phyloP scores from a whole-genome alignment of 2,888 invertebrate genomes.

The Rugalucina vietnamica region DNA sequence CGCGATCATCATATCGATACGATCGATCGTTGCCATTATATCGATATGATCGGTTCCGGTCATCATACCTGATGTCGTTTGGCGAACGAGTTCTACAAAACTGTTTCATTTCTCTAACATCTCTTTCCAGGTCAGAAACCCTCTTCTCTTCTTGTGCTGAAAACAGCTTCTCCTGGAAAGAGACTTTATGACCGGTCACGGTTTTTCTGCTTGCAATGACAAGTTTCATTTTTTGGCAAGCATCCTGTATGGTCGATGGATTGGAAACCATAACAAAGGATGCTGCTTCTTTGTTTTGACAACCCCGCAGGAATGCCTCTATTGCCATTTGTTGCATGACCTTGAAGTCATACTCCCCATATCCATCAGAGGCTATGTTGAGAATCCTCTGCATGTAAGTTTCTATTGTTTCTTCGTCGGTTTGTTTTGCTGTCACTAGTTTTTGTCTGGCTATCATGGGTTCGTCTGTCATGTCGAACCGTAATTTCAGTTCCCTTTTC shows the following conservation, averaged over 20 bases:
- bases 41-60: no score
- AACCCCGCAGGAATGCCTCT: neutral
- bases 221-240: neutral
- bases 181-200: neutral
- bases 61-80: neutral
- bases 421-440: neutral
- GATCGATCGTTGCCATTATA: no score
- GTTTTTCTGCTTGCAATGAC: neutral
- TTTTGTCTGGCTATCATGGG: neutral
- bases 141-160: neutral
- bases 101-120: neutral
- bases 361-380: neutral
- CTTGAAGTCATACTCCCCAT: neutral
- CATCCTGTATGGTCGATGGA: neutral
- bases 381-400: neutral
- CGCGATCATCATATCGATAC: neutral
- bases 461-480: neutral
- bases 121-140: neutral
- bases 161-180: neutral
- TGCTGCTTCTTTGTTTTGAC: neutral
- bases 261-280: neutral
- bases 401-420: neutral
- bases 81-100: neutral
- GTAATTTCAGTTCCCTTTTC: no score
- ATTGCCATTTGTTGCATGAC: neutral